These are phyloP conservation scores for Calephelis perditalis DNA, from an alignment of 2,888 invertebrate species.

Conservation along the genomic window DNA sequence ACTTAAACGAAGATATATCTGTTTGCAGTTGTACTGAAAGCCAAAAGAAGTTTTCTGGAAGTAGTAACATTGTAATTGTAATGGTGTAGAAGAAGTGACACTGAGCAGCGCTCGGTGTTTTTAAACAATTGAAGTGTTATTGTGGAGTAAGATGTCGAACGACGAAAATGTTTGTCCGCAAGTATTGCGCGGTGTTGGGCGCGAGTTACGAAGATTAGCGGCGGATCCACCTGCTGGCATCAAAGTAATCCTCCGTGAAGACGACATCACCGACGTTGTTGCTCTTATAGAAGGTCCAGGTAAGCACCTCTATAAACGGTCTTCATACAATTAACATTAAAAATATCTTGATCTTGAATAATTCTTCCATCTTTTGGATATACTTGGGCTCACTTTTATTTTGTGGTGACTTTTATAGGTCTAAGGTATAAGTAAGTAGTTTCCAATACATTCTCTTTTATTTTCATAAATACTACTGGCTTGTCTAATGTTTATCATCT, in stretches of 20 bases:
- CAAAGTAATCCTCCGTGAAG: conserved; percentile 91
- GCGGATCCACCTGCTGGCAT: conserved; percentile 94
- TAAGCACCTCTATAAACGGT: conserved; percentile 25
- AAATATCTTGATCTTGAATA: too few relatives aligned
- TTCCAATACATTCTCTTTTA: too few relatives aligned
- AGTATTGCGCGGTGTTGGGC: conserved; percentile 91
- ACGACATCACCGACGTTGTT: conserved; percentile 95
- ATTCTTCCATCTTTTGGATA: too few relatives aligned
- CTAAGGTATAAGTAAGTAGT: too few relatives aligned
- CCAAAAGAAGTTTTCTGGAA: not conserved
- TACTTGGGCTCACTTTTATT: too few relatives aligned
- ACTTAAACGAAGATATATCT: not conserved
- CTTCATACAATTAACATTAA: too few relatives aligned
- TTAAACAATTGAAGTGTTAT: conserved; percentile 4
- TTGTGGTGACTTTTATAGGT: too few relatives aligned
- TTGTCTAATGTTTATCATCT: too few relatives aligned
- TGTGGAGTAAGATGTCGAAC: conserved; percentile 81
- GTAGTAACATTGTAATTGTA: conserved; percentile 18
- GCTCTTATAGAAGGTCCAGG: conserved; percentile 93
- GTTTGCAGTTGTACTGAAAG: not conserved
- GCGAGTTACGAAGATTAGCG: conserved; percentile 91
- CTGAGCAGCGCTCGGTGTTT: conserved; percentile 19
- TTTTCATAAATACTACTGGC: too few relatives aligned
- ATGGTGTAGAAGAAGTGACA: conserved; percentile 16
- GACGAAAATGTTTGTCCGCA: conserved; percentile 97